A percentile compares a stretch with the other conserved stretches of the same genome.
Conservation (phyloP, 2,113 vertebrate genomes). For the Alligator sinensis region DNA sequence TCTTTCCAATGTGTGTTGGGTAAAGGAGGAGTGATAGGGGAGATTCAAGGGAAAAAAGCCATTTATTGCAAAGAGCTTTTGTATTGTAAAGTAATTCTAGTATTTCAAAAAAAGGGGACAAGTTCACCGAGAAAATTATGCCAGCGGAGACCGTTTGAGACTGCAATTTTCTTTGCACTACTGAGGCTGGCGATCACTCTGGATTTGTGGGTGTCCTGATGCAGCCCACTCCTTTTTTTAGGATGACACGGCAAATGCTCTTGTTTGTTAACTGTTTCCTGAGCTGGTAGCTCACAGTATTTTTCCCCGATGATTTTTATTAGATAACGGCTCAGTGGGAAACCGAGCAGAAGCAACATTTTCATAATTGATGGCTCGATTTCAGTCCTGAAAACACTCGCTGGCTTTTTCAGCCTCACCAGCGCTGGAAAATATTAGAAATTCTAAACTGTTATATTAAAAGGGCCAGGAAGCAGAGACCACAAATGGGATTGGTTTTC, state of each 20-base stretch:
- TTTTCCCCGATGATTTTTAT: conserved; percentile 60
- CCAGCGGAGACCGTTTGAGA: conserved; percentile 29
- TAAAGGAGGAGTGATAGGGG: background rate
- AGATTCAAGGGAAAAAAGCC: background rate
- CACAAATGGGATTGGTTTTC: background rate
- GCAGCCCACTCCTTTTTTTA: background rate
- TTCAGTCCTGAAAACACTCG: conserved; percentile 72
- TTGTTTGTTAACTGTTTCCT: conserved; percentile 63
- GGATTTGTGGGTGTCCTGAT: conserved; percentile 26
- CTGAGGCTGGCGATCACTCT: conserved; percentile 19
- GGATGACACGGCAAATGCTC: background rate
- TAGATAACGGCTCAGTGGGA: conserved; percentile 53
- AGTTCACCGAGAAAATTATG: conserved; percentile 34
- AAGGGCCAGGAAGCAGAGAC: conserved; percentile 49
- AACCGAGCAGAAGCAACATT: conserved; percentile 76
- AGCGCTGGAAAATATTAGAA: conserved; percentile 72
- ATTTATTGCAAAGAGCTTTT: conserved; percentile 19
- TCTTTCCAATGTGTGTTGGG: background rate
- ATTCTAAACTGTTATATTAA: conserved; percentile 70
- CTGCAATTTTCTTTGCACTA: conserved; percentile 43
- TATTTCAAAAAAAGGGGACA: background rate
- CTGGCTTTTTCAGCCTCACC: conserved; percentile 75
- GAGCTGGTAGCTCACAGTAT: background rate
- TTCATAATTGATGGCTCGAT: conserved; percentile 75
- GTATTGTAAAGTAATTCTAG: conserved; percentile 38